phyloP scores from a whole-genome alignment of 1,140 invertebrate genomes.

The Parapsyche elsis region DNA sequence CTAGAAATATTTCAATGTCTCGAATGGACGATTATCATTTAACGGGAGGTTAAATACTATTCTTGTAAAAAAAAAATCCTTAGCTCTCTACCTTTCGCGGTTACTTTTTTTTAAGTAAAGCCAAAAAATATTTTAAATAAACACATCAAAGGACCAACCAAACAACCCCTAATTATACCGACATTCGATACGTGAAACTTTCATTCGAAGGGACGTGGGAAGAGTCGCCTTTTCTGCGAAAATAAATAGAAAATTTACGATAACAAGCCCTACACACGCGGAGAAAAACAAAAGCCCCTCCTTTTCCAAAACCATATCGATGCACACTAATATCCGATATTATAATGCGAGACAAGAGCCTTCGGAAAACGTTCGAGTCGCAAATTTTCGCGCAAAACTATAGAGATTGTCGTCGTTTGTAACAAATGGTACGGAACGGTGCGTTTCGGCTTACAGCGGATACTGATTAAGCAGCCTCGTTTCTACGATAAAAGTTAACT shows the following conservation, averaged over 20 bases:
- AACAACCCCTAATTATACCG: slow-evolving; percentile 29
- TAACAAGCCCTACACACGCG: not conserved
- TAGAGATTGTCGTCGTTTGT: not conserved
- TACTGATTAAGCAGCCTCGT: not conserved
- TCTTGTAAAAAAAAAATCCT: too few relatives aligned
- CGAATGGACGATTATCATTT: too few relatives aligned
- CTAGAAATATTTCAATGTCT: too few relatives aligned
- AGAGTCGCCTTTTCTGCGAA: not conserved
- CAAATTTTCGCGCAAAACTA: not conserved
- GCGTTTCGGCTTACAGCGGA: not conserved
- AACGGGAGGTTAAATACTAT: too few relatives aligned
- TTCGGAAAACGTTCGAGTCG: not conserved
- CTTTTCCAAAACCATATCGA: not conserved
- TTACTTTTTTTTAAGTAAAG: too few relatives aligned
- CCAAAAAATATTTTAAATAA: too few relatives aligned
- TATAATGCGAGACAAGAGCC: slow-evolving; percentile 11
- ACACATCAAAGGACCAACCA: slow-evolving; percentile 3
- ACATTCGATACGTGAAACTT: slow-evolving; percentile 34
- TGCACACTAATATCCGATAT: slow-evolving; percentile 39
- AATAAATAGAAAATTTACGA: slow-evolving; percentile 47
- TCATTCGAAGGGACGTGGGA: not conserved
- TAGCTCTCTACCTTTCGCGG: too few relatives aligned
- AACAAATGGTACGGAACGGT: not conserved
- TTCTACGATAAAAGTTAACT: not conserved
- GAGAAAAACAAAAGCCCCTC: slow-evolving; percentile 39